These are phyloP conservation scores for Xerus rutilus DNA, from an alignment of 2,797 vertebrate genomes.

Conservation along the genomic window DNA sequence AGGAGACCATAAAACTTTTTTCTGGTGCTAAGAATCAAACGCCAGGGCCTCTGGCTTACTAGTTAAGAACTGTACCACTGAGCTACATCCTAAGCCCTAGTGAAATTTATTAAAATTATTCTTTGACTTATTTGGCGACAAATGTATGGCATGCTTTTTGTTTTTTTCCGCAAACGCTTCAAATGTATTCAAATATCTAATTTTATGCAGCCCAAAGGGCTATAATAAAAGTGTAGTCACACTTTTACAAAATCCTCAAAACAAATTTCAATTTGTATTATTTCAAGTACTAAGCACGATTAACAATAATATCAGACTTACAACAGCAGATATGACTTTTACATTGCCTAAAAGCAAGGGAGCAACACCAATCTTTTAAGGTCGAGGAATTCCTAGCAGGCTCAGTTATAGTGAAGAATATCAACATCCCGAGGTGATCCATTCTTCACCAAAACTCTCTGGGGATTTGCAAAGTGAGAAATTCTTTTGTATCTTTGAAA, in stretches of 20 bases:
- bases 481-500: constrained; percentile 84
- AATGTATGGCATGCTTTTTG: not conserved
- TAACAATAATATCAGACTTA: not conserved
- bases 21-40: too few relatives aligned
- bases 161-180: constrained; percentile 12
- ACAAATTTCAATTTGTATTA: not conserved
- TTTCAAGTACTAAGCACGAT: not conserved
- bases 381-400: not conserved
- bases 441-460: constrained; percentile 70
- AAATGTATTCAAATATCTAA: not conserved
- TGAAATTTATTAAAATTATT: not conserved
- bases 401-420: constrained; percentile 28
- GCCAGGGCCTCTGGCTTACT: too few relatives aligned
- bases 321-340: not conserved
- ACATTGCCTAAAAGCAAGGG: not conserved
- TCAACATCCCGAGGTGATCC: constrained; percentile 64
- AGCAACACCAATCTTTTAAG: constrained; percentile 7
- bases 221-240: not conserved
- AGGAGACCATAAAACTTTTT: not conserved
- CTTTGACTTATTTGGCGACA: not conserved
- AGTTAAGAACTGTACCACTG: too few relatives aligned
- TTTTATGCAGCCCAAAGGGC: not conserved
- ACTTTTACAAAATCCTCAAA: not conserved
- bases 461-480: constrained; percentile 76
- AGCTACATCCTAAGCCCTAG: not conserved